Evolutionary conservation across 2,797 vertebrate species (phyloP).

Genomic region (Enteromius anoplus): DNA sequence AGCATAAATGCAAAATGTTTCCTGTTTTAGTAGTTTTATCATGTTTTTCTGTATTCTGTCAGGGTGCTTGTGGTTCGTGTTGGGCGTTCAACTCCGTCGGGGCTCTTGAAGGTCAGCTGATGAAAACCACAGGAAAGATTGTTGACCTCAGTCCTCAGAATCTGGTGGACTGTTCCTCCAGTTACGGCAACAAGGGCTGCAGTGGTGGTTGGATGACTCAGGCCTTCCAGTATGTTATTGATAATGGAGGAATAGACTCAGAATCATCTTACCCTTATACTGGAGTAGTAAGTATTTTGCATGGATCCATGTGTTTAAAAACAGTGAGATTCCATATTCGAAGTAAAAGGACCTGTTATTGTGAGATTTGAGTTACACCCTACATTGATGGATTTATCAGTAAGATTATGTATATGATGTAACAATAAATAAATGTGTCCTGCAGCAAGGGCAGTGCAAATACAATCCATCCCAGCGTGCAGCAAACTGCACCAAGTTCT

Average conservation of each 20-base stretch:
- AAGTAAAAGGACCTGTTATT: neutral
- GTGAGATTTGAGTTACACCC: neutral
- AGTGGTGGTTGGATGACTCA: slow-evolving; percentile 73
- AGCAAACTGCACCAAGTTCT: slow-evolving; percentile 83
- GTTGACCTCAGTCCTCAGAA: slow-evolving; percentile 90
- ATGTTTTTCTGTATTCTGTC: neutral
- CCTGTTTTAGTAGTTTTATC: neutral
- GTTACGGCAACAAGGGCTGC: slow-evolving; percentile 84
- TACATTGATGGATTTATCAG: neutral
- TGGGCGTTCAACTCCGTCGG: slow-evolving; percentile 91
- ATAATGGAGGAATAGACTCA: slow-evolving; percentile 87
- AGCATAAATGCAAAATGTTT: neutral
- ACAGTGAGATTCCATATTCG: neutral
- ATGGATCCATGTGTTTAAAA: neutral
- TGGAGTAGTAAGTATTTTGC: slow-evolving; percentile 74
- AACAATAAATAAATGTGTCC: slow-evolving; percentile 20
- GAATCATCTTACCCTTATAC: slow-evolving; percentile 82
- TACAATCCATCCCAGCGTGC: slow-evolving; percentile 76
- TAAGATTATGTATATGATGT: neutral
- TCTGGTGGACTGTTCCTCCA: slow-evolving; percentile 85
- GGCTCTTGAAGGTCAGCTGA: slow-evolving; percentile 86
- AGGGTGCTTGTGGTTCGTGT: slow-evolving; percentile 87
- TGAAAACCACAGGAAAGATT: slow-evolving; percentile 80
- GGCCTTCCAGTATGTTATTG: slow-evolving; percentile 87
- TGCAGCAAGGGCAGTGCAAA: slow-evolving; percentile 75